Percentiles rank a stretch among this genome's conserved stretches.
phyloP scores from a whole-genome alignment of 1,140 invertebrate genomes.

The Scaptomyza montana region DNA sequence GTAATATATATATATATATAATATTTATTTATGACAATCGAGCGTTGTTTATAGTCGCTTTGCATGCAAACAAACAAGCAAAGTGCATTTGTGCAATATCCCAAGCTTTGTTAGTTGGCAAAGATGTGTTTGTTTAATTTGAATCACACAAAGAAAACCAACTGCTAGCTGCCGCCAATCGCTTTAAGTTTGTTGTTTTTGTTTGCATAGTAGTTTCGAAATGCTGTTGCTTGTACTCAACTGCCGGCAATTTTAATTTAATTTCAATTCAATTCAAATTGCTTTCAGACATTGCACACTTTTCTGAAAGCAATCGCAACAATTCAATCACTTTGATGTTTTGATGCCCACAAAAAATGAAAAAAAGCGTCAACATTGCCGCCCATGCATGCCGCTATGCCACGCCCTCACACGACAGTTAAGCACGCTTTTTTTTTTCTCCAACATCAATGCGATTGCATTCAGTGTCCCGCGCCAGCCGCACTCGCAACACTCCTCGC shows the following conservation, averaged over 20 bases:
- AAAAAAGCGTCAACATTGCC: conserved; percentile 19
- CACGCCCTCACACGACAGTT: conserved; percentile 58
- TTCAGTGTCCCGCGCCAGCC: conserved; percentile 35
- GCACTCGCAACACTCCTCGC: conserved; percentile 27
- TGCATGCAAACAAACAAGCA: conserved; percentile 24
- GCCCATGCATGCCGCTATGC: conserved; percentile 10
- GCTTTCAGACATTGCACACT: conserved; percentile 39
- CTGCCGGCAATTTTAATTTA: conserved; percentile 67
- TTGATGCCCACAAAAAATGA: conserved; percentile 66
- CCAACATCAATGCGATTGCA: conserved; percentile 75
- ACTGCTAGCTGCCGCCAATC: background rate
- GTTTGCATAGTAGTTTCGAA: background rate
- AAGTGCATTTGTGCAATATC: conserved; percentile 44
- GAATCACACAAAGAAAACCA: background rate
- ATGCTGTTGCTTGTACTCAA: conserved; percentile 14
- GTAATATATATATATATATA: conserved; percentile 42
- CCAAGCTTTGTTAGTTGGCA: background rate
- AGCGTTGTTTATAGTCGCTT: conserved; percentile 36
- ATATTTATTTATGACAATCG: conserved; percentile 74
- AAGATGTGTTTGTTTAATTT: background rate
- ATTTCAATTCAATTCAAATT: conserved; percentile 65
- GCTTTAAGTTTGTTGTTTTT: background rate
- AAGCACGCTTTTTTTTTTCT: conserved; percentile 62
- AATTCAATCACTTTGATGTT: conserved; percentile 81
- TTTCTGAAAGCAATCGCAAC: conserved; percentile 77